Conservation (phyloP, 2,113 vertebrate species). For the Psilopogon haemacephalus region DNA sequence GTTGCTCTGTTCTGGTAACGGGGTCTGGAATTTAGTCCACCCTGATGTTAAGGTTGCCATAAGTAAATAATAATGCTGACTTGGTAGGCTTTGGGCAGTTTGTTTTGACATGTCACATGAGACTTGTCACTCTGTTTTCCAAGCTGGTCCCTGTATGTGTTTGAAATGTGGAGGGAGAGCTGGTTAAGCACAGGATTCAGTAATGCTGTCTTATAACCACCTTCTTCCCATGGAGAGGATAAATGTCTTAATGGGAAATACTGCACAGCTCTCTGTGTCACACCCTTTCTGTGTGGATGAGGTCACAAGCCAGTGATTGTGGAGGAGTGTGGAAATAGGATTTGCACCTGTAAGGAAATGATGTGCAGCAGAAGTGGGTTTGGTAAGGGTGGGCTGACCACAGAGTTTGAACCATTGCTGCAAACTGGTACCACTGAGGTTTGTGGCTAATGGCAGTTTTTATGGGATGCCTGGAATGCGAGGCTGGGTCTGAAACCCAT, state of each 20-base stretch:
- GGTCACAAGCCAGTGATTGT: background rate
- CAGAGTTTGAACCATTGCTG: accelerated
- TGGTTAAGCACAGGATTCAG: background rate
- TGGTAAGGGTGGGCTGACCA: background rate
- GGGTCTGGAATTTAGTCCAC: background rate
- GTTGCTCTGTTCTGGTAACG: background rate
- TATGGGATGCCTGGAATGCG: background rate
- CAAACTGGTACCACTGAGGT: background rate
- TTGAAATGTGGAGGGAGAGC: background rate
- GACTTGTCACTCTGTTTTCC: background rate
- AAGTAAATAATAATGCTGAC: background rate
- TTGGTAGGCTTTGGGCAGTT: background rate
- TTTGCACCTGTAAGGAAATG: background rate
- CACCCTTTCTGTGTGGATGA: accelerated
- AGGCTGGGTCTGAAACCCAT: background rate
- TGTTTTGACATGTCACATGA: accelerated
- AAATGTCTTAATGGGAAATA: background rate
- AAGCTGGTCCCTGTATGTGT: accelerated
- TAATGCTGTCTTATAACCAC: background rate
- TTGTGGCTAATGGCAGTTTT: background rate
- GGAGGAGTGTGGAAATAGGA: accelerated
- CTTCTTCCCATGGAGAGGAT: background rate
- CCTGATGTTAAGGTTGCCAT: background rate
- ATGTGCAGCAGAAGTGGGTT: background rate
- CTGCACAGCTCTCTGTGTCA: background rate